phyloP scores from a whole-genome alignment of 1,140 invertebrate genomes.

The Euura lappo region DNA sequence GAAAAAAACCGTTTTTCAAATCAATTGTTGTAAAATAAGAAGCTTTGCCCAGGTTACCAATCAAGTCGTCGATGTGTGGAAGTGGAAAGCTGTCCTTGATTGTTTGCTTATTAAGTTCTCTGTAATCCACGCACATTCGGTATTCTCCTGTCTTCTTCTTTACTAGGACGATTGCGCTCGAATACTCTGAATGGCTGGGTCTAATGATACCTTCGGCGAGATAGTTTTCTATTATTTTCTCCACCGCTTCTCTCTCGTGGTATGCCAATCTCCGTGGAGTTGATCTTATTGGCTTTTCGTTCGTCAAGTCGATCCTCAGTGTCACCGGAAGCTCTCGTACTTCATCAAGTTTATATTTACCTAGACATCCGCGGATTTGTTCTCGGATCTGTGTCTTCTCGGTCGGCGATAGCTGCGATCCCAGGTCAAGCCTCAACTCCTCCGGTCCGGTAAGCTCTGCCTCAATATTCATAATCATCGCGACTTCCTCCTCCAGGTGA shows the following conservation, averaged over 20 bases:
- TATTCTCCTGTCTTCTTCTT: conserved; percentile 34
- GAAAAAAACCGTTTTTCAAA: conserved; percentile 34
- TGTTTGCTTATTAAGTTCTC: conserved; percentile 52
- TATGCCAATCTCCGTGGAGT: too few relatives aligned
- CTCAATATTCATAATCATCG: not conserved
- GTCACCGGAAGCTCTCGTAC: not conserved
- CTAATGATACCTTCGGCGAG: conserved; percentile 31
- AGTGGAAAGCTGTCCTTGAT: conserved; percentile 21
- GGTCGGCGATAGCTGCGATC: not conserved
- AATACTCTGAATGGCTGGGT: conserved; percentile 25
- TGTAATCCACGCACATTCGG: conserved; percentile 49
- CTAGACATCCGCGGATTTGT: not conserved
- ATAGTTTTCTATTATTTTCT: conserved; percentile 21
- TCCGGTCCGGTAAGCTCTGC: not conserved
- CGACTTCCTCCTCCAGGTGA: not conserved
- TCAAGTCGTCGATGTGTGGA: conserved; percentile 23
- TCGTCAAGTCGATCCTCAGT: not conserved
- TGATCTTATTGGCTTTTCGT: too few relatives aligned
- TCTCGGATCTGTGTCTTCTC: not conserved
- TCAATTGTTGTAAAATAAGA: conserved; percentile 24
- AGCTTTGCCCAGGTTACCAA: conserved; percentile 21
- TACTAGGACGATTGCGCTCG: conserved; percentile 35
- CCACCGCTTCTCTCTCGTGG: not conserved
- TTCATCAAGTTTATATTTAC: not conserved
- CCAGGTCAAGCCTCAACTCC: not conserved